phyloP scores from a whole-genome alignment of 2,888 invertebrate genomes.

The Folsomia manolachei region DNA sequence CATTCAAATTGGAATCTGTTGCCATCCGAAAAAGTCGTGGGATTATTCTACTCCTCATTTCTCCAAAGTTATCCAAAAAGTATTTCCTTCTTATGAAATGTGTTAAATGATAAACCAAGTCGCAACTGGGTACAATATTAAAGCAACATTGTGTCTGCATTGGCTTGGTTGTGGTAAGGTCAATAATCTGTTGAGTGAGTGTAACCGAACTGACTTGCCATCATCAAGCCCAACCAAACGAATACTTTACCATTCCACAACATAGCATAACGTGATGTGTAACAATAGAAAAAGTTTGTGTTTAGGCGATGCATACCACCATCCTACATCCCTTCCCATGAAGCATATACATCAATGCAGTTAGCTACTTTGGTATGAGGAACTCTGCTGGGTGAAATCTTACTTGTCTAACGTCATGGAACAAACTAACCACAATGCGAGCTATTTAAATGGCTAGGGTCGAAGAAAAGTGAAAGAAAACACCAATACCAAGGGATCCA shows the following conservation, averaged over 20 bases:
- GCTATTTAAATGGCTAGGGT: too few relatives aligned
- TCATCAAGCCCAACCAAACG: neutral
- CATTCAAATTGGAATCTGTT: neutral
- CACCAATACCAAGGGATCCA: too few relatives aligned
- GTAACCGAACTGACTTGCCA: neutral
- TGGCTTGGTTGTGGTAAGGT: constrained; percentile 10
- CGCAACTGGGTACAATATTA: neutral
- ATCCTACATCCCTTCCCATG: neutral
- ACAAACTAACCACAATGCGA: too few relatives aligned
- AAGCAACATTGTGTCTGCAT: neutral
- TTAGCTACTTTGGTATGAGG: neutral
- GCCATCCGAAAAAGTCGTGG: neutral
- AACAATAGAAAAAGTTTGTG: too few relatives aligned
- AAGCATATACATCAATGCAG: neutral
- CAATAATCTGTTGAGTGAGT: constrained; percentile 13
- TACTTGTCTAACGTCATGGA: too few relatives aligned
- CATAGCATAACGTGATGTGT: too few relatives aligned
- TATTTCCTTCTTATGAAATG: neutral
- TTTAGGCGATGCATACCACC: too few relatives aligned
- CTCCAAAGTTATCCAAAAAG: neutral
- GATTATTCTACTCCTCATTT: neutral
- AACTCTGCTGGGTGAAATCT: too few relatives aligned
- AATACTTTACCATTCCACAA: neutral
- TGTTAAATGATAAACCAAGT: neutral
- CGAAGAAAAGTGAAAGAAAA: too few relatives aligned